Evolutionary conservation across 2,888 invertebrate species (phyloP).

Genomic region (Netelia inedita): DNA sequence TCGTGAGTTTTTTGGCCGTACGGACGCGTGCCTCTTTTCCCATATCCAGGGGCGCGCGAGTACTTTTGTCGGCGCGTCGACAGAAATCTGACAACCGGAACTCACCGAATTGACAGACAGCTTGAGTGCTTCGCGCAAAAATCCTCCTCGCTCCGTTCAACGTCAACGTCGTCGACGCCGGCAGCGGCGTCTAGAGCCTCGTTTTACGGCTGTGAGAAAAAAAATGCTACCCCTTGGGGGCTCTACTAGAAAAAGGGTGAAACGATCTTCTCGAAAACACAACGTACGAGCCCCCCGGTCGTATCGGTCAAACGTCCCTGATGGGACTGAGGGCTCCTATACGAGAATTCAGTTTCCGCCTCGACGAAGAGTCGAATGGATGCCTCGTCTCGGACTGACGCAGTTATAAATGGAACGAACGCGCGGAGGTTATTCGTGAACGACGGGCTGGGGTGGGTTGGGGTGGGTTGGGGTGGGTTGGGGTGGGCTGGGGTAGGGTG

Average conservation of each 20-base stretch:
- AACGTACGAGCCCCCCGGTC: too few relatives aligned
- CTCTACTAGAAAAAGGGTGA: too few relatives aligned
- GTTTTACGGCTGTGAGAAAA: too few relatives aligned
- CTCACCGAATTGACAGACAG: conserved; percentile 60
- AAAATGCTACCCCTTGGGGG: too few relatives aligned
- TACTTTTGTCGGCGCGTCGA: conserved; percentile 8
- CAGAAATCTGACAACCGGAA: conserved; percentile 59
- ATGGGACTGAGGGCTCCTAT: too few relatives aligned
- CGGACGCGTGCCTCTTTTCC: not conserved
- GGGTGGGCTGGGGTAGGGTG: not conserved
- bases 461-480: not conserved
- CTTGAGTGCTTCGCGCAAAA: conserved; percentile 62
- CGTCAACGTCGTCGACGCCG: conserved; percentile 48
- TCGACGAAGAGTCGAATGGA: not conserved
- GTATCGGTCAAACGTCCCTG: too few relatives aligned
- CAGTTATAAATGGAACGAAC: conserved; percentile 38
- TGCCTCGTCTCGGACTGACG: conserved; percentile 30
- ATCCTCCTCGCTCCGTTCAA: conserved; percentile 31
- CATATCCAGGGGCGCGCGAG: not conserved
- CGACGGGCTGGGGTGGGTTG: not conserved
- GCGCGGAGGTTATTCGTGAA: not conserved
- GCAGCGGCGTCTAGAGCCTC: too few relatives aligned
- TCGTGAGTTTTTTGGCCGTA: too few relatives aligned
- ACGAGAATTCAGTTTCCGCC: not conserved
- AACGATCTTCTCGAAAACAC: too few relatives aligned